phyloP scores from a whole-genome alignment of 1,140 invertebrate genomes.

The Homarus americanus region DNA sequence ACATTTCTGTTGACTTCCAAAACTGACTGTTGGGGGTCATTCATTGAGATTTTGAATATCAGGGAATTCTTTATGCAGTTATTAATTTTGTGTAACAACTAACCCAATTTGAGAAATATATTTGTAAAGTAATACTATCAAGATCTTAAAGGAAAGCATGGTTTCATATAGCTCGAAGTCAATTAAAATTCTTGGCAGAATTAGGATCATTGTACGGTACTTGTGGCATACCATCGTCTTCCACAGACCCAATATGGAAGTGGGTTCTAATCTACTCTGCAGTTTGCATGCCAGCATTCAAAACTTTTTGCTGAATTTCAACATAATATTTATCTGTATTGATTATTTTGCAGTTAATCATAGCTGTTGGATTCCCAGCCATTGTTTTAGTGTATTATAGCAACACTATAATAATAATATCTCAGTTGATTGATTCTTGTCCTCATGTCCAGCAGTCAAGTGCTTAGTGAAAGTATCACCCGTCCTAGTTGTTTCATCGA shows the following conservation, averaged over 20 bases:
- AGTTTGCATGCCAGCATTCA: slow-evolving; percentile 10
- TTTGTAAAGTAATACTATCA: neutral
- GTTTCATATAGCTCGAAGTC: neutral
- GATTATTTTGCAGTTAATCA: neutral
- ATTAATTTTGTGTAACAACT: too few species aligned
- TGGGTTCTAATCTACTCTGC: slow-evolving; percentile 22
- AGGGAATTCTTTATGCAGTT: neutral
- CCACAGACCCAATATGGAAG: slow-evolving; percentile 3
- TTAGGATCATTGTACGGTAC: slow-evolving; percentile 16
- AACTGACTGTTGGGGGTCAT: neutral
- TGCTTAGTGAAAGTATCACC: slow-evolving; percentile 30
- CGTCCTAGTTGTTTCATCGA: slow-evolving; percentile 39
- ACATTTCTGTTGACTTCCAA: neutral
- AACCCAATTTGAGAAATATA: too few species aligned
- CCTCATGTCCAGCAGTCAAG: slow-evolving; percentile 8
- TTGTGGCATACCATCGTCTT: slow-evolving; percentile 31
- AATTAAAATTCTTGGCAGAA: neutral
- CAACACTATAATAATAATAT: neutral
- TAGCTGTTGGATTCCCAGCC: slow-evolving; percentile 6
- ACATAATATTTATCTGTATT: neutral
- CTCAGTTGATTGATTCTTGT: slow-evolving; percentile 2
- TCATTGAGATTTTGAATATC: neutral
- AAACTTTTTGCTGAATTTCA: slow-evolving; percentile 31
- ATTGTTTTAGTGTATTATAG: slow-evolving; percentile 12
- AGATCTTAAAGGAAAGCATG: neutral